These are phyloP conservation scores for Zaprionus camerounensis DNA, from an alignment of 1,140 invertebrate genomes.

Conservation along the genomic window DNA sequence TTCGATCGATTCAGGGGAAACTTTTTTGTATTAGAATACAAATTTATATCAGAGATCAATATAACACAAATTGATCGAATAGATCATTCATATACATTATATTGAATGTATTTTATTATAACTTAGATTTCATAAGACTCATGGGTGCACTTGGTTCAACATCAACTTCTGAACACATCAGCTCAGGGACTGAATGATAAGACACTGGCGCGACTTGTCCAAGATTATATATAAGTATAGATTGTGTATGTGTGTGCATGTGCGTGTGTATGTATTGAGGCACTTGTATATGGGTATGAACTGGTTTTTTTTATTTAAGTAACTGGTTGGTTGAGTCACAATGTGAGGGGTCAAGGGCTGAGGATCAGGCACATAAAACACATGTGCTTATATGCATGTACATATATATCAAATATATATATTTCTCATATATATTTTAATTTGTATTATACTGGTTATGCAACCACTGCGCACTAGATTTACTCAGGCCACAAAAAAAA, in stretches of 20 bases:
- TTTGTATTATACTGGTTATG: constrained; percentile 22
- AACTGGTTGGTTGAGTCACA: constrained; percentile 30
- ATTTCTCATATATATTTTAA: constrained; percentile 1
- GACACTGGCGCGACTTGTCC: constrained; percentile 11
- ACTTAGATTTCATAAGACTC: neutral
- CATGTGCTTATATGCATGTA: constrained; percentile 12
- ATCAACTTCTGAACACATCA: constrained; percentile 28
- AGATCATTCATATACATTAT: neutral
- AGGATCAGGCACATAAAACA: constrained; percentile 15
- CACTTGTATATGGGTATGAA: constrained; percentile 1
- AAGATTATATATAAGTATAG: constrained; percentile 4
- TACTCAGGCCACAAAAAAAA: constrained; percentile 25
- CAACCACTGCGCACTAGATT: constrained; percentile 59
- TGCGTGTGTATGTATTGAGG: neutral
- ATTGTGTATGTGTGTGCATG: neutral
- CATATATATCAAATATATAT: constrained; percentile 5
- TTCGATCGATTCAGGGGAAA: neutral
- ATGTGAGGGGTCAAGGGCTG: constrained; percentile 9
- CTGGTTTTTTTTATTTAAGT: neutral
- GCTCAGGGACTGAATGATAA: constrained; percentile 40
- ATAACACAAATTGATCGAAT: constrained; percentile 2
- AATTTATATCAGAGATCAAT: neutral
- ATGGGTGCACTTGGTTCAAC: constrained; percentile 19
- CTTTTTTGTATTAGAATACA: neutral
- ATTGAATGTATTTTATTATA: neutral